phyloP scores from a whole-genome alignment of 2,797 vertebrate species.

The Spinus olivaceus region DNA sequence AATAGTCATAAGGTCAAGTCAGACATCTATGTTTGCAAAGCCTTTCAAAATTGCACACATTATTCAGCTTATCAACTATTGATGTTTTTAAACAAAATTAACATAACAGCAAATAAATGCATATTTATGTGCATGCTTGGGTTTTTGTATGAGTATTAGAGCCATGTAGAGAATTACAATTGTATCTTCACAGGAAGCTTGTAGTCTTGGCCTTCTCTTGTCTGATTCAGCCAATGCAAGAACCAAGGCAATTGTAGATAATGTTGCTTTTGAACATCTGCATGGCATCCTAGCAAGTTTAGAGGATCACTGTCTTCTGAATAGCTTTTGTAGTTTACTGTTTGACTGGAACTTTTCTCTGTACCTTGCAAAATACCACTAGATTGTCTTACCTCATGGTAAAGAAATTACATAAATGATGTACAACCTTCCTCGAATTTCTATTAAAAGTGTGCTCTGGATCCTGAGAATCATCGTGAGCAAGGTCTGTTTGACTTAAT shows the following conservation, averaged over 20 bases:
- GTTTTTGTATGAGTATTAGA: not conserved
- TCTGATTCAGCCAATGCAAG: not conserved
- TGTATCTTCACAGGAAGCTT: not conserved
- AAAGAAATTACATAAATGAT: not conserved
- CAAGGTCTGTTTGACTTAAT: not conserved
- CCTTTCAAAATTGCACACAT: constrained; percentile 18
- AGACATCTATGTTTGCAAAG: constrained; percentile 20
- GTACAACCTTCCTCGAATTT: not conserved
- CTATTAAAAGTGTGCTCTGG: not conserved
- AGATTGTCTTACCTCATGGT: not conserved
- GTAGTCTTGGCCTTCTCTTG: not conserved
- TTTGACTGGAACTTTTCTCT: constrained; percentile 20
- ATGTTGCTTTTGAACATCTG: not conserved
- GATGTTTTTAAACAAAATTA: not conserved
- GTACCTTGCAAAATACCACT: not conserved
- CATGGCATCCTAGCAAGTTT: not conserved
- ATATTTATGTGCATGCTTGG: not conserved
- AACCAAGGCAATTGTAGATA: not conserved
- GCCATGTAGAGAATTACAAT: not conserved
- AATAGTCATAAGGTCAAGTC: constrained; percentile 35
- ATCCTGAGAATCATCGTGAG: accelerated
- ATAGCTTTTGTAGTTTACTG: not conserved
- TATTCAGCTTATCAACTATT: constrained; percentile 4
- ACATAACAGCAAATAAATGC: not conserved
- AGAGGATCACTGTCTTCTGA: not conserved